Evolutionary conservation across 2,797 vertebrate genomes (phyloP), one percentile per base, ranked within the genome.

Genomic region (Rhabdomys pumilio): DNA sequence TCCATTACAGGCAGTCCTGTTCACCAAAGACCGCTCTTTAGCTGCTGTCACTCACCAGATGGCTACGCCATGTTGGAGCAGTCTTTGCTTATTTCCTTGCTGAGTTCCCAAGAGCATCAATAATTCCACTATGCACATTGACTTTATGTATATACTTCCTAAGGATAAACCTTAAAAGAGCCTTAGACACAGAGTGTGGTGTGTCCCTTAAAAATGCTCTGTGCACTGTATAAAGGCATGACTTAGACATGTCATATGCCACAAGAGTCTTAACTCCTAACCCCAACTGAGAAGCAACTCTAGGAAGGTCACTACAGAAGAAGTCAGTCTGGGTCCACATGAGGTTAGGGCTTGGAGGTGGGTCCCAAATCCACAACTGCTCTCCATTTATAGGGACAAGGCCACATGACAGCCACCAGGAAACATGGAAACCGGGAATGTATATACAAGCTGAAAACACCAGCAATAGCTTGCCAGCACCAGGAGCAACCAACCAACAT

Each of bases 161-260:
- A 91, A 96, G 50, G 26, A 81, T 20, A 50, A 67, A 93, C n/a
- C 85, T 61, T 90, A 90, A 88, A 82, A 83, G 31, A 50, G 41
- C 41, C 81, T 95, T 61, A 76, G 6, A 34, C 55, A 80, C 50
- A 55, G 53, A 31, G 72, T 15, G 8, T 15, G 41, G 17, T 76
- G 53, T 83, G 63, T 77, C 91, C 72, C 86, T 76, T 24, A 47
- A 10, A 41, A 61, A 44, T 59, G 55, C 72, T 76, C 19, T 89
- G 24, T 47, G 11, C 22, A 53, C 22, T 53, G 2, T 20, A 47
- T 86, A 57, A 55, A 20, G 50, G 82, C 3, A 22, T 1, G 22
- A 34, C 15, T 14, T 26, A 76, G 19, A 47, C 7, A 44, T 31
- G 17, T 7, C 26, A n/a, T n/a, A 22, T 75, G 41, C 3, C 26